Conservation (phyloP, 2,113 vertebrate species). For the Austrofundulus limnaeus region DNA sequence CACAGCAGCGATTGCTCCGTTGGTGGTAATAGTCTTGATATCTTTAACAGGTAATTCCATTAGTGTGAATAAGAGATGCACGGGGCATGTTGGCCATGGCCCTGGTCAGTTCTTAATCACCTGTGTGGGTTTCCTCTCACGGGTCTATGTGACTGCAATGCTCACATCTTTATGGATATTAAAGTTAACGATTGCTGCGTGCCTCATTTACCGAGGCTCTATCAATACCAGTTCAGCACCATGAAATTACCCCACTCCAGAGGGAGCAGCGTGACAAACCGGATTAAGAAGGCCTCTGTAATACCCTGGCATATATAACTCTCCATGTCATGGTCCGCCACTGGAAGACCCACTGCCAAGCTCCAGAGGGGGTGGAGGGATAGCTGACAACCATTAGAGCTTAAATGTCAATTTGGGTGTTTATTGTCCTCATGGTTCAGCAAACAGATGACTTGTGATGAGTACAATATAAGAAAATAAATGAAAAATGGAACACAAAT, state of each 20-base stretch:
- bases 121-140: slow-evolving; percentile 70
- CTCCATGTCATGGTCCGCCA: slow-evolving; percentile 59
- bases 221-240: slow-evolving; percentile 78
- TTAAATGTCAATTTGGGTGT: slow-evolving; percentile 65
- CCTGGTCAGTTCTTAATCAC: slow-evolving; percentile 77
- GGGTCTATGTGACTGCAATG: slow-evolving; percentile 66
- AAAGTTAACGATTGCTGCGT: slow-evolving; percentile 76
- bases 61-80: slow-evolving; percentile 60
- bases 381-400: slow-evolving; percentile 45
- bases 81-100: slow-evolving; percentile 48
- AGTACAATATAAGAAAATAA: too few relatives aligned
- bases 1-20: slow-evolving; percentile 26
- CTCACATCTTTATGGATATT: slow-evolving; percentile 80
- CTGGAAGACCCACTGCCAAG: slow-evolving; percentile 50
- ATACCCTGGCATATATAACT: slow-evolving; percentile 69
- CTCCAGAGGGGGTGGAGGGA: slow-evolving; percentile 26
- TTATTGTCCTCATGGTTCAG: slow-evolving; percentile 50
- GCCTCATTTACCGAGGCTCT: slow-evolving; percentile 76
- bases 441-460: slow-evolving; percentile 33
- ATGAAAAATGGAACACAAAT: slow-evolving; percentile 21
- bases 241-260: slow-evolving; percentile 78
- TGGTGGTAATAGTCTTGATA: slow-evolving; percentile 60
- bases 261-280: slow-evolving; percentile 75
- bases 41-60: slow-evolving; percentile 73
- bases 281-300: slow-evolving; percentile 74